Conservation (phyloP, 2,797 vertebrate genomes). For the Melanotaenia parkinsoni region DNA sequence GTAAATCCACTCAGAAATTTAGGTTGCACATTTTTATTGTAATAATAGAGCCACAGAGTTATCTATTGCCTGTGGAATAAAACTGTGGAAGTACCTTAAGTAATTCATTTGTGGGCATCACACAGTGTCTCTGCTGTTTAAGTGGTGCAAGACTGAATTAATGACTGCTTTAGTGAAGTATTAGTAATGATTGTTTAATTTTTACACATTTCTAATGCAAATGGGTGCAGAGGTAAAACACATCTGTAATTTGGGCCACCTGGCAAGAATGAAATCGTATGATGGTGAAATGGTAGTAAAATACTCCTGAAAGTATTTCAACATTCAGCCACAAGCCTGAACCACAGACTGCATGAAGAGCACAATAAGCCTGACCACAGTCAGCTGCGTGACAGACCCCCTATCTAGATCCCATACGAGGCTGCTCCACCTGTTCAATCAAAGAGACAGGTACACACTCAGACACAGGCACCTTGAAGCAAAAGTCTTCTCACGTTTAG, state of each 20-base stretch:
- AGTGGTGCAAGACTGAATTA: not conserved
- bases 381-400: slow-evolving; percentile 40
- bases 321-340: slow-evolving; percentile 50
- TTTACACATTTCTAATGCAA: not conserved
- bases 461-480: slow-evolving; percentile 29
- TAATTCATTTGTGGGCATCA: not conserved
- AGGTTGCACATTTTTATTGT: not conserved
- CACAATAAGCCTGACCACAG: slow-evolving; percentile 58
- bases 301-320: slow-evolving; percentile 22
- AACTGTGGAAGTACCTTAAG: not conserved
- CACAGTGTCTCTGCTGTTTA: not conserved
- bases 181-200: not conserved
- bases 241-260: not conserved
- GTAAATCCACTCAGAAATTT: not conserved
- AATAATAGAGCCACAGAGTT: not conserved
- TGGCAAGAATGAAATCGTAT: slow-evolving; percentile 3
- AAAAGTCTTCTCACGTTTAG: slow-evolving; percentile 45
- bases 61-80: not conserved
- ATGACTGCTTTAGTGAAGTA: not conserved
- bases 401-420: slow-evolving; percentile 60
- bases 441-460: slow-evolving; percentile 57
- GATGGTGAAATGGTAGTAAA: not conserved
- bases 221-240: not conserved
- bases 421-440: slow-evolving; percentile 62
- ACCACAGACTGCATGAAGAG: slow-evolving; percentile 49